These are phyloP conservation scores for Cheilosia soror DNA, from an alignment of 2,888 invertebrate genomes.

Conservation along the genomic window DNA sequence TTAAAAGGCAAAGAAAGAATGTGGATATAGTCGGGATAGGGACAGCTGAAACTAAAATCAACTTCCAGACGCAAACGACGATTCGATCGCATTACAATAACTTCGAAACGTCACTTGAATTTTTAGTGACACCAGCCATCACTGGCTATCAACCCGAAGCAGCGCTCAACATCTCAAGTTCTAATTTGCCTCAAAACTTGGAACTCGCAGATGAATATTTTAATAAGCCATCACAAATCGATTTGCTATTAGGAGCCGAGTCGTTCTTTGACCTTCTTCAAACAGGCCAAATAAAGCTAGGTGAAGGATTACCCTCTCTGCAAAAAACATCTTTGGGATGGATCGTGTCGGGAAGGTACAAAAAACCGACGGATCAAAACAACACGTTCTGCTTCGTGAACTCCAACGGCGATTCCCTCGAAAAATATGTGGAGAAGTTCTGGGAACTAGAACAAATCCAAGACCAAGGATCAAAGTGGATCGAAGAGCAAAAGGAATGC, in stretches of 20 bases:
- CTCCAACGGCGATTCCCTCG: neutral
- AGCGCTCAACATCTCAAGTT: constrained; percentile 51
- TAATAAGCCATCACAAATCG: neutral
- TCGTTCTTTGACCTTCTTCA: constrained; percentile 29
- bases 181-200: constrained; percentile 63
- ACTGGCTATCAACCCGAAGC: constrained; percentile 72
- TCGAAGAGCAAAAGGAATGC: constrained; percentile 16
- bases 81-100: constrained; percentile 13
- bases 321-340: constrained; percentile 60
- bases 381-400: constrained; percentile 23
- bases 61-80: constrained; percentile 31
- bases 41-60: constrained; percentile 36
- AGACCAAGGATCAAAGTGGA: neutral
- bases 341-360: constrained; percentile 64
- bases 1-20: constrained; percentile 3
- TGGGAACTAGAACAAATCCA: constrained; percentile 12
- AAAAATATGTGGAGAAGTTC: constrained; percentile 20
- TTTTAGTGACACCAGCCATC: constrained; percentile 18
- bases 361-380: neutral
- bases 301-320: too few relatives aligned
- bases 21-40: constrained; percentile 59
- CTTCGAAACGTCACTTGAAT: neutral
- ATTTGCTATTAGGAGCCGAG: constrained; percentile 64
- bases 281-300: neutral
- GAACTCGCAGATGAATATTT: constrained; percentile 58